Evolutionary conservation across 35 echinoderm and acorn worm genomes (phyloP).

Genomic region (Heliocidaris erythrogramma): DNA sequence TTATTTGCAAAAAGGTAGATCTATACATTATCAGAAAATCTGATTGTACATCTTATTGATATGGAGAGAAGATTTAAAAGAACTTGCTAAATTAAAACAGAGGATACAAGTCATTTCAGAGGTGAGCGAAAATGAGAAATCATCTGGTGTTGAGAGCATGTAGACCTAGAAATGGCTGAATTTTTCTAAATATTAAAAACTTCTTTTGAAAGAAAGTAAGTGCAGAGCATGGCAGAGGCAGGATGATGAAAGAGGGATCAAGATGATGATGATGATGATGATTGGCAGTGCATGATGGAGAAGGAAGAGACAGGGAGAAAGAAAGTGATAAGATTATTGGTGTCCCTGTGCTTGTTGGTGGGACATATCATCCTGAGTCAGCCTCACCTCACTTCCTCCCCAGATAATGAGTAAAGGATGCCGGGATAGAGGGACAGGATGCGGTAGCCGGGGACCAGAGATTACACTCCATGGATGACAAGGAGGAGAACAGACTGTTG

Average conservation of each 20-base stretch:
- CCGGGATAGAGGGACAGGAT: constrained; percentile 41
- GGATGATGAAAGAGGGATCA: not conserved
- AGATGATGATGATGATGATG: not conserved
- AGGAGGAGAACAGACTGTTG: not conserved
- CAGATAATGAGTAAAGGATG: constrained; percentile 34
- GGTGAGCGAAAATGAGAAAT: too few species aligned
- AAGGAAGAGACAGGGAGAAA: constrained; percentile 6
- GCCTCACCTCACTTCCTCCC: constrained; percentile 50
- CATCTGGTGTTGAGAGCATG: not conserved
- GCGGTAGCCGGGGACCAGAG: constrained; percentile 45
- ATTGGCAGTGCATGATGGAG: not conserved
- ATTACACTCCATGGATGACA: constrained; percentile 39
- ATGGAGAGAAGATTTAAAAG: too few species aligned
- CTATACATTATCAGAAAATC: too few species aligned
- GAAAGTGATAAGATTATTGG: constrained; percentile 30
- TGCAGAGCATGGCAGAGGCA: not conserved
- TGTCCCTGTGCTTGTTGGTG: not conserved
- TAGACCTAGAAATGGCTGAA: not conserved
- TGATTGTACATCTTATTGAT: too few species aligned
- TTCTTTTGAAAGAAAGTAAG: not conserved
- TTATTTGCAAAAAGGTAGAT: too few species aligned
- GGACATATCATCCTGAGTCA: constrained; percentile 55
- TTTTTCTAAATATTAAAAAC: not conserved
- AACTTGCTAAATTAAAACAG: too few species aligned
- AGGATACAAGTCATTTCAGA: too few species aligned